These are phyloP conservation scores for Sardina pilchardus DNA, from an alignment of 2,113 vertebrate species.

Conservation along the genomic window DNA sequence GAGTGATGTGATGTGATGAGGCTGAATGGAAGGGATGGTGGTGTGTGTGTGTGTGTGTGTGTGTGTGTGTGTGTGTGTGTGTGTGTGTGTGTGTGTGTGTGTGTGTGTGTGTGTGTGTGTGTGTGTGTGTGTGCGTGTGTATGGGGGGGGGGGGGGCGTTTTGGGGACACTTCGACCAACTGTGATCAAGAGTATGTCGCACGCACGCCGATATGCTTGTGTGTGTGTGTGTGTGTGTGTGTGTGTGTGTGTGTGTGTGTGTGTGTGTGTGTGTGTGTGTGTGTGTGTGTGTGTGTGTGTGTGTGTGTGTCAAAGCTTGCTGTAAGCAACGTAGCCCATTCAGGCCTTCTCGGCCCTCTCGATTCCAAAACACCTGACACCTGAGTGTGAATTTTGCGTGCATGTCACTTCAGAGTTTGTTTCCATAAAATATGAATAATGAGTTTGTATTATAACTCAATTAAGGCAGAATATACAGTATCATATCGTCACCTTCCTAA, in stretches of 20 bases:
- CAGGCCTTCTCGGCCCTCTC: no score
- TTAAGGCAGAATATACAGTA: no score
- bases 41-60: background rate
- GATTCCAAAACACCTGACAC: no score
- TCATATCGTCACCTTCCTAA: no score
- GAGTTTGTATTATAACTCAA: no score
- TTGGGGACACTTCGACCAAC: background rate
- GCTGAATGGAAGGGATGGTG: background rate
- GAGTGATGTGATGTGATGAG: background rate
- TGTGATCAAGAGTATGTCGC: background rate
- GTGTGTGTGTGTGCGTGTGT: background rate
- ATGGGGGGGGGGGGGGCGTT: background rate
- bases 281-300: background rate
- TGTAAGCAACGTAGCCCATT: no score
- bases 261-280: background rate
- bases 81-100: no score
- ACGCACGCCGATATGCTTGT: background rate
- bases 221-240: background rate
- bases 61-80: no score
- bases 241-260: background rate
- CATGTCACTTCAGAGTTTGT: no score
- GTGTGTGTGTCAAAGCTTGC: background rate
- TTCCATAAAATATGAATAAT: no score
- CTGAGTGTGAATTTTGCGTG: no score
- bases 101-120: no score